A percentile compares a stretch with the other conserved stretches of the same genome.
Conservation (phyloP, 2,797 vertebrate genomes). For the Cottoperca gobio region DNA sequence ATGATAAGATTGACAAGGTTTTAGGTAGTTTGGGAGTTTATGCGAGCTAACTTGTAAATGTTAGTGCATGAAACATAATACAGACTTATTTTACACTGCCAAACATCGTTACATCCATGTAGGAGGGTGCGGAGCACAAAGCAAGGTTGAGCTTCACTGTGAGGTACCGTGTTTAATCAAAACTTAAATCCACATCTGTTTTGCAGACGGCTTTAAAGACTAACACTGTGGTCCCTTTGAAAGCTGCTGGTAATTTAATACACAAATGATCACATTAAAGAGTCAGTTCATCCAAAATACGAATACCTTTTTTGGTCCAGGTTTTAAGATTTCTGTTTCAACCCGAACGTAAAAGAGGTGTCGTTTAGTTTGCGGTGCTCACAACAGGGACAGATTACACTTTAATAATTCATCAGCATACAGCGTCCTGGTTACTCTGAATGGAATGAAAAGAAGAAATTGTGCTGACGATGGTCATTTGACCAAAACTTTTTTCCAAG, state of each 20-base stretch:
- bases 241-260: background rate
- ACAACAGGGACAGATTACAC: background rate
- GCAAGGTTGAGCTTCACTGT: conserved; percentile 1
- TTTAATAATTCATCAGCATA: background rate
- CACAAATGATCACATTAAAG: conserved; percentile 6
- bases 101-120: background rate
- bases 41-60: conserved; percentile 35
- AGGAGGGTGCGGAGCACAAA: conserved; percentile 7
- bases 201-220: conserved; percentile 7
- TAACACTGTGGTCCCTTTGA: background rate
- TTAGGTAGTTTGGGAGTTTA: conserved; percentile 29
- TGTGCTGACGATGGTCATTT: background rate
- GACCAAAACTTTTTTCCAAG: background rate
- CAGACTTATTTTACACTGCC: conserved; percentile 5
- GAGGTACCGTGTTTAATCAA: conserved; percentile 19
- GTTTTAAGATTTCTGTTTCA: conserved; percentile 8
- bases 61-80: conserved; percentile 35
- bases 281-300: background rate
- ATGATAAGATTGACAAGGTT: conserved; percentile 36
- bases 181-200: conserved; percentile 40
- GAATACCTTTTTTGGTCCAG: background rate
- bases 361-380: background rate
- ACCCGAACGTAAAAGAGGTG: background rate
- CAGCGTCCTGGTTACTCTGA: background rate
- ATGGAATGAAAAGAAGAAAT: background rate